Conservation (phyloP, 2,113 vertebrate species). For the Oceanites oceanicus region DNA sequence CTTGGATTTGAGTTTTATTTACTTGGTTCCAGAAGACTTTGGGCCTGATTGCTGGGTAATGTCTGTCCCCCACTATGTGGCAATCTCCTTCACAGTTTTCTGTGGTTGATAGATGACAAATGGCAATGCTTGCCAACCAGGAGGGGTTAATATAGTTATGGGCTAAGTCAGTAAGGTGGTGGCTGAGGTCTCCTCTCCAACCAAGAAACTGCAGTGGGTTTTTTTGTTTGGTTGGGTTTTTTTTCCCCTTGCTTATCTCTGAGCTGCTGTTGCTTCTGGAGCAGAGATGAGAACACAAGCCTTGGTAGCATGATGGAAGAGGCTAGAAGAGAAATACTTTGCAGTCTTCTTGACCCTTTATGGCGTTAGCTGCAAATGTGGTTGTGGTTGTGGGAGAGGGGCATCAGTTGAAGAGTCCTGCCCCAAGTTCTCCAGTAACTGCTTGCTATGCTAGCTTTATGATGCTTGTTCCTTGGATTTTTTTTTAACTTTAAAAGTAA, state of each 20-base stretch:
- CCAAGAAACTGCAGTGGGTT: not conserved
- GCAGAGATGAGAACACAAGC: not conserved
- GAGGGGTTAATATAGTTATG: not conserved
- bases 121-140: not conserved
- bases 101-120: not conserved
- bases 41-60: not conserved
- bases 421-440: not conserved
- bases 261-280: not conserved
- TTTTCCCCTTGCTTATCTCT: not conserved
- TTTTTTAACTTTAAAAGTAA: not conserved
- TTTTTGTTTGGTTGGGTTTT: not conserved
- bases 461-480: not conserved
- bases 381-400: not conserved
- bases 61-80: not conserved
- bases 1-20: not conserved
- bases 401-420: not conserved
- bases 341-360: not conserved
- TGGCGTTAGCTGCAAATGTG: not conserved
- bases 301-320: not conserved
- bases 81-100: not conserved
- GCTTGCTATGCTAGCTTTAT: not conserved
- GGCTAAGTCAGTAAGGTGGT: not conserved
- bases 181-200: not conserved
- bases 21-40: not conserved
- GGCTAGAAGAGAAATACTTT: not conserved